Evolutionary conservation across 2,888 invertebrate genomes (phyloP).

Genomic region (Thymelicus lineola): DNA sequence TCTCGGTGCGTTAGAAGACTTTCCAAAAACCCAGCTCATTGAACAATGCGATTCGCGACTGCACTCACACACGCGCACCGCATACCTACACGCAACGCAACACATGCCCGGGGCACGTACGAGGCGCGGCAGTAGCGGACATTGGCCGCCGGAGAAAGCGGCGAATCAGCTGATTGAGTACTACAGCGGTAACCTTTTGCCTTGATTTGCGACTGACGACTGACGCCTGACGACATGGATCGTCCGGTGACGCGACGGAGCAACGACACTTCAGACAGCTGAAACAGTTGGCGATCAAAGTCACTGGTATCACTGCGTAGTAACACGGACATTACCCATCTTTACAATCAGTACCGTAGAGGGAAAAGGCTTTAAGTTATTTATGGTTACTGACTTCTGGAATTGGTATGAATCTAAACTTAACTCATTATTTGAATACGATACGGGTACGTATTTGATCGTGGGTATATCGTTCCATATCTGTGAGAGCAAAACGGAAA

Average conservation of each 20-base stretch:
- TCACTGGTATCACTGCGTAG: no score
- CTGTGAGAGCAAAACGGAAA: no score
- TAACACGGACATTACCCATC: no score
- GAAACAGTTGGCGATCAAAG: neutral
- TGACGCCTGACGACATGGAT: neutral
- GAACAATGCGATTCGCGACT: constrained; percentile 33
- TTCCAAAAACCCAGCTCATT: constrained; percentile 33
- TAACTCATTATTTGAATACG: no score
- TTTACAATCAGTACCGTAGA: no score
- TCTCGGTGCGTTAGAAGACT: constrained; percentile 10
- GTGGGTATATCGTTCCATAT: no score
- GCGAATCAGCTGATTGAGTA: constrained; percentile 37
- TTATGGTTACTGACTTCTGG: no score
- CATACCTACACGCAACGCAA: constrained; percentile 1
- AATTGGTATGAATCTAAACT: no score
- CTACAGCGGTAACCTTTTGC: constrained; percentile 30
- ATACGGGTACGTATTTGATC: no score
- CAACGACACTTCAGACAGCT: neutral
- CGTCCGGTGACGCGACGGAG: neutral
- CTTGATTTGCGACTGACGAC: constrained; percentile 14
- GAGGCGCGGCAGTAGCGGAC: constrained; percentile 31
- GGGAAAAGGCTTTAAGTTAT: no score
- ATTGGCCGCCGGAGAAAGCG: constrained; percentile 39
- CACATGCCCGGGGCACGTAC: constrained; percentile 10
- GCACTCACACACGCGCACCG: constrained; percentile 9